Evolutionary conservation across 2,113 vertebrate genomes (phyloP).

Genomic region (Eolophus roseicapilla): DNA sequence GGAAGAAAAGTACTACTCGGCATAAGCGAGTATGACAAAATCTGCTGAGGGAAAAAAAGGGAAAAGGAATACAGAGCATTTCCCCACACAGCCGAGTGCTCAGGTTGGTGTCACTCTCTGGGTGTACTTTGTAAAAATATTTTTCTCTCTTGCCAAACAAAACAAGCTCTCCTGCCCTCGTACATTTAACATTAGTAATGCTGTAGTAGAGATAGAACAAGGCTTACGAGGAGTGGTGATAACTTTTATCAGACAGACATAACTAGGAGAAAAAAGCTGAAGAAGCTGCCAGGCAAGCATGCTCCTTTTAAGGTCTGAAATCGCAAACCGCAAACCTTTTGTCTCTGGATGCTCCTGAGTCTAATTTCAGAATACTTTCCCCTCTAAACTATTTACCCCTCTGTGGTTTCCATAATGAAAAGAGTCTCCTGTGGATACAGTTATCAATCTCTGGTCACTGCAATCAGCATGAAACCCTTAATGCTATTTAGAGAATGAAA

Average conservation of each 20-base stretch:
- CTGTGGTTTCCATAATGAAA: not conserved
- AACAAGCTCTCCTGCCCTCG: not conserved
- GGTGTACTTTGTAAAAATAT: not conserved
- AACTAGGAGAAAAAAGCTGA: not conserved
- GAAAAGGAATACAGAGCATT: not conserved
- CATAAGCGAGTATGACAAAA: not conserved
- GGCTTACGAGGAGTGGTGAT: not conserved
- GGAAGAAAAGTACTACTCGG: not conserved
- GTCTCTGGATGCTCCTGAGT: not conserved
- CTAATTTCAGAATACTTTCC: conserved; percentile 16
- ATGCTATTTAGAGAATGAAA: conserved; percentile 11
- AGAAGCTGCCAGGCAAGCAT: not conserved
- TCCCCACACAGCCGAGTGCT: not conserved
- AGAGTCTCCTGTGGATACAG: not conserved
- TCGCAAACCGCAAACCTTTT: not conserved
- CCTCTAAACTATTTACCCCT: not conserved
- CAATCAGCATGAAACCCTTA: conserved; percentile 7
- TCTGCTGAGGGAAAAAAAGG: not conserved
- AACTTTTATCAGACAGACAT: not conserved
- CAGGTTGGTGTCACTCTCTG: not conserved
- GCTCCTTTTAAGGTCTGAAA: not conserved
- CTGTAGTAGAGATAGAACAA: not conserved
- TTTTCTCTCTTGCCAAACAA: not conserved
- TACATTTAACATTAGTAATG: not conserved
- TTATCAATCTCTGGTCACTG: not conserved